phyloP scores from a whole-genome alignment of 2,888 invertebrate genomes.

The Acronicta leporina region DNA sequence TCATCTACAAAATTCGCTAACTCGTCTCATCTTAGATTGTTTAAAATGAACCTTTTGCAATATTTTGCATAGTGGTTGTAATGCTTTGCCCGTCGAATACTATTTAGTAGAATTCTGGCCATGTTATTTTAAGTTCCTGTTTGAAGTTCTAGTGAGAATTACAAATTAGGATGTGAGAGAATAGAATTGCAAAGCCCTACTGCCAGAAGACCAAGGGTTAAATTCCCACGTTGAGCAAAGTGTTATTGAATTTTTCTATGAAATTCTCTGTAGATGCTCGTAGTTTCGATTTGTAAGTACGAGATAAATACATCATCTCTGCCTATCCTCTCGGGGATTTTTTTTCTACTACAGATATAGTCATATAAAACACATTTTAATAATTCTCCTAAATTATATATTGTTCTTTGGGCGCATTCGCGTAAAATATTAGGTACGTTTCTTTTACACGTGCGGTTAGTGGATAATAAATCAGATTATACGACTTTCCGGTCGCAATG shows the following conservation, averaged over 20 bases:
- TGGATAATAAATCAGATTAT: not conserved
- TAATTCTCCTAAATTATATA: conserved; percentile 2
- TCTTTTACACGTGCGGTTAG: not conserved
- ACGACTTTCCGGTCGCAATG: conserved; percentile 2
- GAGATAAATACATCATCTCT: no score
- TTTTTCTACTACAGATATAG: not conserved
- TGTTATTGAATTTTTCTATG: no score
- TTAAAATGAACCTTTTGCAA: not conserved
- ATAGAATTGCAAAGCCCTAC: conserved; percentile 1
- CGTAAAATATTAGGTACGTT: not conserved
- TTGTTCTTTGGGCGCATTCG: not conserved
- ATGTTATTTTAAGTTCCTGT: conserved; percentile 19
- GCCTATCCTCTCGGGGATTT: no score
- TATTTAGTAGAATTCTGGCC: conserved; percentile 7
- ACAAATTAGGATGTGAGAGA: conserved; percentile 2
- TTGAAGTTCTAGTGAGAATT: conserved; percentile 14
- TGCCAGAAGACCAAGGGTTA: no score
- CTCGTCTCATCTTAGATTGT: not conserved
- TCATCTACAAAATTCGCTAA: no score
- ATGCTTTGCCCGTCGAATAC: not conserved
- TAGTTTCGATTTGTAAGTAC: no score
- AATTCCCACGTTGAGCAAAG: no score
- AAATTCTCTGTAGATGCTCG: no score
- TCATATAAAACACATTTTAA: conserved; percentile 1
- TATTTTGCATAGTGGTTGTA: not conserved